Base-by-base conservation (phyloP, 2,113 vertebrate species). In the Nipponia nippon region DNA sequence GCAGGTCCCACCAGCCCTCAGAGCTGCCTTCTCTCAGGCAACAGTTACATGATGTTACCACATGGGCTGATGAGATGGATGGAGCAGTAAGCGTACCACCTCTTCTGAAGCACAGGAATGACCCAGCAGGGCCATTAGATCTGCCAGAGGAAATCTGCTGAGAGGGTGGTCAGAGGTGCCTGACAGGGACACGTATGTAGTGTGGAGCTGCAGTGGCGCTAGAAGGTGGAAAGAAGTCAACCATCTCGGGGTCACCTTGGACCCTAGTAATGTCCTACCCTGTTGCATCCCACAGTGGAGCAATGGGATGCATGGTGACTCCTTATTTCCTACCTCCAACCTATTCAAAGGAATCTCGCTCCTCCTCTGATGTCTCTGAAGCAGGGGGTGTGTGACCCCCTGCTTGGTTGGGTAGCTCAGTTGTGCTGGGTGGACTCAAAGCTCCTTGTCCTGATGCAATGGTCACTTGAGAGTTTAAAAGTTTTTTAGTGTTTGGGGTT, bases 111-210 rank as follows among this genome's bases (percentile, higher is more conserved):
- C 40, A 36, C 6, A 0, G n/a, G 47, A 34, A 22, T 30, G 73
- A 42, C 40, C 47, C 70, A 29, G 6, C 36, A 89, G 38, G 56
- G 15, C 27, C 34, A 2, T 70, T 36, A 61, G 23, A 36, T 34
- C 46, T 90, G 21, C 70, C 16, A 44, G 55, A 75, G 53, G 26
- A 69, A 38, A 36, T 40, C 63, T 77, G 16, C 20, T 75, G 44
- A 63, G 46, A n/a, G 7, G 20, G 5, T 56, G 56, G 19, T 72
- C 52, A 20, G 53, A 70, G 11, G 16, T 73, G 9, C 32, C 50
- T 53, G 34, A 9, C 29, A 63, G 25, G n/a, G 20, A 71, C 26
- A 29, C 0, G 0, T n/a, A 18, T 16, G 4, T 34, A 16, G 5
- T 0, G 2, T 52, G 42, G 76, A 75, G 47, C 40, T 59, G 9